Evolutionary conservation across 1,140 invertebrate species (phyloP).

Genomic region (Calephelis nemesis): DNA sequence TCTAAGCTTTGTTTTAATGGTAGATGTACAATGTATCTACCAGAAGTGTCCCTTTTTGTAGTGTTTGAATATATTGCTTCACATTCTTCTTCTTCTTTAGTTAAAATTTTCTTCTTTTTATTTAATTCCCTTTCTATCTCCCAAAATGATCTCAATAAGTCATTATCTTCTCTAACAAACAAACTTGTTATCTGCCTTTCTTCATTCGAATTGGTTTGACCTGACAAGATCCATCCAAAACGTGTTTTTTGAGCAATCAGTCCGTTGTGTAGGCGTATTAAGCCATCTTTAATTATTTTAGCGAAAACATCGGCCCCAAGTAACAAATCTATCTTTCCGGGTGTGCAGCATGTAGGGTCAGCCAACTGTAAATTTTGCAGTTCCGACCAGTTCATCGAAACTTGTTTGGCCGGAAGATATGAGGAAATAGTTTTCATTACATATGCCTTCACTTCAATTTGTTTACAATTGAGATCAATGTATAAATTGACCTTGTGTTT

Average conservation of each 20-base stretch:
- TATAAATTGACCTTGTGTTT: constrained; percentile 28
- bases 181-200: constrained; percentile 11
- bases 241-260: constrained; percentile 37
- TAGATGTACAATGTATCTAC: constrained; percentile 36
- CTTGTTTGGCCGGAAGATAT: constrained; percentile 31
- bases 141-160: constrained; percentile 39
- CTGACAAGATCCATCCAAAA: constrained; percentile 38
- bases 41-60: constrained; percentile 29
- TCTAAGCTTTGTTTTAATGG: constrained; percentile 31
- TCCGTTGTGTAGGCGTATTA: constrained; percentile 27
- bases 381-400: constrained; percentile 26
- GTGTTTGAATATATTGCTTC: constrained; percentile 34
- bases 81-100: constrained; percentile 37
- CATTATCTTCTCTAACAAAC: constrained; percentile 30
- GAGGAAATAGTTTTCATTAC: constrained; percentile 32
- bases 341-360: constrained; percentile 31
- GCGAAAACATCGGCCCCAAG: constrained; percentile 35
- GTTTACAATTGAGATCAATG: constrained; percentile 22
- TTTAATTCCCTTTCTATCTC: constrained; percentile 36
- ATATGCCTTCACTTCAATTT: constrained; percentile 33
- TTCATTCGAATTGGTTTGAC: constrained; percentile 28
- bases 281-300: constrained; percentile 36
- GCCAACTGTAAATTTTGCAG: constrained; percentile 31
- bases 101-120: constrained; percentile 28
- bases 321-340: constrained; percentile 34